Percentiles rank a stretch among this genome's conserved stretches.
Conservation (phyloP, 2,113 vertebrate genomes). For the Eolophus roseicapilla region DNA sequence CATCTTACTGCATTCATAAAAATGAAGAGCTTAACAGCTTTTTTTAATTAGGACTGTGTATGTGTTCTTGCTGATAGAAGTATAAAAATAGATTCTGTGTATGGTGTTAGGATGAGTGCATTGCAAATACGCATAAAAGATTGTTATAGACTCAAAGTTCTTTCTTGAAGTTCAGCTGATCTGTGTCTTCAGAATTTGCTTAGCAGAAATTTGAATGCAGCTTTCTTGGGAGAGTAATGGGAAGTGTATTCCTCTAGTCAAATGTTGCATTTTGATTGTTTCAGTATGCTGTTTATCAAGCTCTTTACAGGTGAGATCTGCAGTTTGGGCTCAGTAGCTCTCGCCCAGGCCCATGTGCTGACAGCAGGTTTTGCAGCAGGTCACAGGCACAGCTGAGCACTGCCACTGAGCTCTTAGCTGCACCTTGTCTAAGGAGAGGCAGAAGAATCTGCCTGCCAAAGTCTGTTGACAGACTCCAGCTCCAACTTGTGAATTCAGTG, state of each 20-base stretch:
- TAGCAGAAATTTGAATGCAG: background rate
- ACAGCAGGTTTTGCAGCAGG: background rate
- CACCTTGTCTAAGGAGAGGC: background rate
- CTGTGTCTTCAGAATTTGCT: background rate
- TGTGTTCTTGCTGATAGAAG: background rate
- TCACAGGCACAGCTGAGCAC: accelerated
- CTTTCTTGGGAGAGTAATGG: background rate
- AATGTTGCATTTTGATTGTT: background rate
- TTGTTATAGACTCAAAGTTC: background rate
- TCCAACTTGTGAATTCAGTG: background rate
- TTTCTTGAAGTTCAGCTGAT: background rate
- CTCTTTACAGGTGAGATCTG: background rate
- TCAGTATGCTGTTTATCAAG: background rate
- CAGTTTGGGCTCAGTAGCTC: background rate
- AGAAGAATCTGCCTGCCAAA: background rate
- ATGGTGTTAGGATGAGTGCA: background rate
- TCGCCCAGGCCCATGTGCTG: accelerated
- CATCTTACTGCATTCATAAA: background rate
- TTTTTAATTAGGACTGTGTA: background rate
- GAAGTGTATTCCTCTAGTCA: background rate
- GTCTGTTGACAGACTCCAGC: background rate
- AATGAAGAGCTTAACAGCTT: background rate
- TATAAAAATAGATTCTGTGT: background rate
- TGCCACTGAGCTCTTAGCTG: too few relatives aligned
- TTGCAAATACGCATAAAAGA: background rate